Conservation (phyloP, 2,113 vertebrate species). For the Poicephalus gulielmi region DNA sequence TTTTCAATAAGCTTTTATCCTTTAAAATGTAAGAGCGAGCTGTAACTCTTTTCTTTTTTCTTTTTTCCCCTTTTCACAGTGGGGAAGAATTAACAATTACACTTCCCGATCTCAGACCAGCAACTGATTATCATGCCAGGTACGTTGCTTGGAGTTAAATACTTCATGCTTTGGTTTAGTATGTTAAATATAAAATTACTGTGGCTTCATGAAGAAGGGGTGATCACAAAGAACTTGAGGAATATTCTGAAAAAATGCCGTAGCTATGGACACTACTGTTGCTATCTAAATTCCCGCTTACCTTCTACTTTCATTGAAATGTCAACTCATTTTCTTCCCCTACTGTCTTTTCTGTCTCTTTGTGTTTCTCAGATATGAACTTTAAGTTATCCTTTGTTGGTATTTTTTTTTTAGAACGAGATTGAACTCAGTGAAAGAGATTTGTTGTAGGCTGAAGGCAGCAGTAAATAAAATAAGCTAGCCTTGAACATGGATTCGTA, state of each 20-base stretch:
- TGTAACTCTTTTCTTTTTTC: background rate
- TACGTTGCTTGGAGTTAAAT: constrained; percentile 23
- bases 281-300: background rate
- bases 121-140: constrained; percentile 79
- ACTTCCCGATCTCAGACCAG: constrained; percentile 78
- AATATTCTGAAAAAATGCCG: background rate
- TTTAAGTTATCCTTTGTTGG: background rate
- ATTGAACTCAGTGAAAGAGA: background rate
- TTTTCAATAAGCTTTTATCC: constrained; percentile 47
- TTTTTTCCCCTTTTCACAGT: constrained; percentile 54
- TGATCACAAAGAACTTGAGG: background rate
- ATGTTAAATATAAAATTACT: background rate
- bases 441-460: background rate
- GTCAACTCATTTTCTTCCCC: background rate
- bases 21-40: background rate
- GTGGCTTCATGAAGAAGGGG: background rate
- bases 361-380: background rate
- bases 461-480: background rate
- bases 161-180: background rate
- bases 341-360: background rate
- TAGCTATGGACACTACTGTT: background rate
- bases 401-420: background rate
- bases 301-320: background rate
- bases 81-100: constrained; percentile 73
- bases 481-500: background rate